Base-by-base conservation (phyloP, 2,888 invertebrate species). In the Proisotoma minuta region DNA sequence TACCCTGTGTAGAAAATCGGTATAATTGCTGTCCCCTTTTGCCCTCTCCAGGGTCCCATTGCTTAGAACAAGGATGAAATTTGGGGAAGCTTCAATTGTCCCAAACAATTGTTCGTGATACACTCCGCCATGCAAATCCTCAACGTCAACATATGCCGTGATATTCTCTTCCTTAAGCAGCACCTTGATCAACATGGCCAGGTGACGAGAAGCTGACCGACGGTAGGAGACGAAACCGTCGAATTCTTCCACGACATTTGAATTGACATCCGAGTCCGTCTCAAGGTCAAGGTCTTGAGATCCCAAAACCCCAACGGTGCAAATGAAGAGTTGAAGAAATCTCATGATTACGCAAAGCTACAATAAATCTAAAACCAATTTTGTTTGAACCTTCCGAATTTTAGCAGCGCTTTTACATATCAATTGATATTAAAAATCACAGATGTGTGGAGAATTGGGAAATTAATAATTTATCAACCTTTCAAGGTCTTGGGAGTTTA, bases 1-100 rank as follows among this genome's bases (percentile, higher is more conserved):
- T 18, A 63, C 67, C 58, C 59, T 53, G 43, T 68, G 68, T 27
- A 68, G 28, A 22, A 60, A 34, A 15, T 68, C 68, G 1, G 54
- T 62, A 27, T 60, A 68, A n/a, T 62, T 63, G 8, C 34, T 20
- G 28, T 68, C 68, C 8, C 65, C 65, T 18, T 57, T 60, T 20
- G 28, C 43, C 2, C 68, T 56, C 24, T 68, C 65, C 4, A 68
- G 23, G 1, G 68, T 65, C 2, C 65, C 65, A n/a, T 60, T 59
- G 5, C 60, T 60, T 20, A 68, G 20, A 12, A 68, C 27, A 10
- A 68, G 48, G 18, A 68, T 39, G 48, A 68, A 68, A 53, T 65
- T 62, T 1, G 65, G 61, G 10, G 54, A 20, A 18, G 4, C 50
- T 24, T 40, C 29, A 18, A 67, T 49, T 1, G 52, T 56, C 5